Base-by-base conservation (phyloP, 2,888 invertebrate genomes). In the Drosophila kanekoi region DNA sequence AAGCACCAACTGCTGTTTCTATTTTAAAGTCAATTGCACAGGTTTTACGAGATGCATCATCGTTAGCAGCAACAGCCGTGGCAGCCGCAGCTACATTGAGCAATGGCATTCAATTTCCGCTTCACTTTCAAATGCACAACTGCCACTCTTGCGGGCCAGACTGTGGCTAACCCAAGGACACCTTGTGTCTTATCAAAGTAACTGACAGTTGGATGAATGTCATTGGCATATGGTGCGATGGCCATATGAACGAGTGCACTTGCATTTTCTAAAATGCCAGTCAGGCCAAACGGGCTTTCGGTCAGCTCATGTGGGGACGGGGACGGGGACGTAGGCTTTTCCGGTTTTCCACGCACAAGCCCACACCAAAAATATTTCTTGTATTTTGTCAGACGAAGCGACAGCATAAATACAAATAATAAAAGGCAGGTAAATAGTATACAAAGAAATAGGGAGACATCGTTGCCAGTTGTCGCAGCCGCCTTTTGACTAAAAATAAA, bases 291-390 rank as follows among this genome's bases (percentile, higher is more conserved):
- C 54, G 44, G 33, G 37, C 59, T 61, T 40, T 47, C 38, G 54
- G 63, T 47, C 58, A 56, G 33, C 37, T 6, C 48, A 72, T 66
- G 69, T 79, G 64, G 28, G 28, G 28, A 28, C 8, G 64, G 28
- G 28, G 28, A 28, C 8, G 28, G 28, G 28, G 82, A 77, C 73
- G 82, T 83, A 74, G 83, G 85, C 69, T 82, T 83, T 82, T 83
- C 85, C 82, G 83, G 83, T 83, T 83, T 82, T 84, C 80, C 79
- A 84, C 81, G 80, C 84, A 73, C 35, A 54, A 72, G 52, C 80
- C 78, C 81, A 85, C 81, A 70, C 64, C 56, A 66, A 72, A 69
- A 64, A 59, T 20, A 54, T 65, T 65, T 64, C 62, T 61, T 64
- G 72, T 58, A 63, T 59, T 62, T 60, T 71, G 74, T 60, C 66